Evolutionary conservation across 2,113 vertebrate genomes (phyloP), one percentile per base, ranked within the genome.

Genomic region (Aviceda subcristata): DNA sequence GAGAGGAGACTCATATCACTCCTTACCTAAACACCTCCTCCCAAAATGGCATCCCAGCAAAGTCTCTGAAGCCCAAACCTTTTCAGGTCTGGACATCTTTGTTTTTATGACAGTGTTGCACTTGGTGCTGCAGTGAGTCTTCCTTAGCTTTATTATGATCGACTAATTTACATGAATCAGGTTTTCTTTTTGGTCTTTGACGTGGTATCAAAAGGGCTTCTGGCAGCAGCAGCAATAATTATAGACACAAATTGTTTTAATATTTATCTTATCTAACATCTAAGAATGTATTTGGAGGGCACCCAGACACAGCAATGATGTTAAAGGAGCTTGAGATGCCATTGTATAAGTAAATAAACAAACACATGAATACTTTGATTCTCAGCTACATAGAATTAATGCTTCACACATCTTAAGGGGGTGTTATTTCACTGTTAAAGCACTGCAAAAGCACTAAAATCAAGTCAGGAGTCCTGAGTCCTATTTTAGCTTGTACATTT

Each of bases 201-300:
- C 30, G 0, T 81, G 16, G 53, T 95, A 93, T 94, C 72, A 92
- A 90, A 96, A 94, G 36, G 63, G 71, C 39, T 97, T 63, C 86
- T 95, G 94, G 90, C 82, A 94, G 30, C 26, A 92, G 41, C 62
- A 89, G 51, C 60, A 86, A 81, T 93, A 92, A 88, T 91, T 95
- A 86, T 45, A 92, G 63, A 67, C 79, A 77, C 20, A 81, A 92
- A 92, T 72, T 87, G 90, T 94, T 94, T 95, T 86, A 92, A 51
- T 84, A 95, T 92, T 97, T 95, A 96, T 94, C 97, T 94, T 91
- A 94, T 95, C 88, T 94, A 72, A 78, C 83, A 95, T 97, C 94
- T 90, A 17, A 80, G 86, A 43, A 63, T 92, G 46, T 56, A 92
- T 94, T 96, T 96, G 96, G 94, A 97, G 92, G 88, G 79, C 51